Conservation (phyloP, 1,140 invertebrate genomes). For the Philopotamus ludificatus region DNA sequence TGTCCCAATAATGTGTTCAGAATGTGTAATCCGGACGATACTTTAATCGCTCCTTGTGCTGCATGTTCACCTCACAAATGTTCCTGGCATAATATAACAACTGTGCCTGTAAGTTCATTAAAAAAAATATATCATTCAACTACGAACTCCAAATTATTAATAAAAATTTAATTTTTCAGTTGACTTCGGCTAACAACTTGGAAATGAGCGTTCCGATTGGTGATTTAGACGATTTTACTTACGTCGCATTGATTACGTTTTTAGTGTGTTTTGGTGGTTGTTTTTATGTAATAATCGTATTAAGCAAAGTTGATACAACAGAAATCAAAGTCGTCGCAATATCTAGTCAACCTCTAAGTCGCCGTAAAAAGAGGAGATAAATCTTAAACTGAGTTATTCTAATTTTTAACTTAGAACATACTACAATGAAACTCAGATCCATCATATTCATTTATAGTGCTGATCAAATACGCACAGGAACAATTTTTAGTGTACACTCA, state of each 20-base stretch:
- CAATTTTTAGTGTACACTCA: too few species aligned
- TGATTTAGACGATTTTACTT: slow-evolving; percentile 48
- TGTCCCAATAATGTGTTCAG: slow-evolving; percentile 43
- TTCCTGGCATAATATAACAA: slow-evolving; percentile 47
- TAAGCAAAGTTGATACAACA: slow-evolving; percentile 9
- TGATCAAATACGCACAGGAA: too few species aligned
- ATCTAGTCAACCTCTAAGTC: too few species aligned
- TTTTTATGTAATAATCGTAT: slow-evolving; percentile 45
- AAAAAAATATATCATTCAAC: too few species aligned
- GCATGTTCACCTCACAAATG: slow-evolving; percentile 39
- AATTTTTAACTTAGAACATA: too few species aligned
- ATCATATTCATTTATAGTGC: too few species aligned
- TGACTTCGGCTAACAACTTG: slow-evolving; percentile 45
- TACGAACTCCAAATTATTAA: too few species aligned
- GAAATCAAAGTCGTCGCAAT: slow-evolving; percentile 2
- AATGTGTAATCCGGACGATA: slow-evolving; percentile 39
- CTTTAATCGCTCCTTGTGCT: slow-evolving; percentile 44
- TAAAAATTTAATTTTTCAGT: slow-evolving; percentile 42
- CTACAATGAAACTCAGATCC: too few species aligned
- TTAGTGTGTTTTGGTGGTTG: slow-evolving; percentile 49
- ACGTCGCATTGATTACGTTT: slow-evolving; percentile 46
- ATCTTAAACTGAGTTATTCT: too few species aligned
- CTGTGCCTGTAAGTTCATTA: slow-evolving; percentile 46
- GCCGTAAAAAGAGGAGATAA: too few species aligned
- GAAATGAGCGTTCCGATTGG: slow-evolving; percentile 49